Evolutionary conservation across 1,140 invertebrate genomes (phyloP), one percentile per base, ranked within the genome.

Genomic region (Drosophila eugracilis): DNA sequence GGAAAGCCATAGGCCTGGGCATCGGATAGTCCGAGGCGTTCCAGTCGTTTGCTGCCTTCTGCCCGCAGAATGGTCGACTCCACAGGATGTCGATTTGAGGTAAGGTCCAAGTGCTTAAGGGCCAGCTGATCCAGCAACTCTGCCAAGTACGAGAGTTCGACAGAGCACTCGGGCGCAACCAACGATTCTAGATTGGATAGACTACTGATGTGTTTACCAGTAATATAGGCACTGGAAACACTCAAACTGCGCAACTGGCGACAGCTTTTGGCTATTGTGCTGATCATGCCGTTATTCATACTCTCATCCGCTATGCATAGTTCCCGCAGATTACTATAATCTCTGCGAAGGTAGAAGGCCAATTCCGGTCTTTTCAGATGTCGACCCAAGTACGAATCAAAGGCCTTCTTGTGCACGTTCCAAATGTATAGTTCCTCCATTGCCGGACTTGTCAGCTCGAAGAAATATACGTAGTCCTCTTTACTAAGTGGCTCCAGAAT

Each of bases 251-350:
- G 60, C 12, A 86, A 15, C 30, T 75, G 42, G 1, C 30, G 42
- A 17, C 83, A 86, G 28, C 52, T 83, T 15, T 75, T 88, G 6
- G 75, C 45, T 28, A 86, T 39, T 0, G 75, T 86, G 4, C 71
- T 54, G 26, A 86, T 74, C 83, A 86, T 88, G 74, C 83, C 69
- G 45, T 86, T 89, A 53, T 86, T 86, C 78, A 86, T 78, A 22
- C 58, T 59, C 26, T 45, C 52, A 15, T 84, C 79, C 5, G 59
- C 70, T 4, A 80, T 63, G 30, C 74, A 78, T 2, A 90, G 72
- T 45, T 90, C 79, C 5, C 59, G 65, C 3, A 90, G 53, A 37
- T 67, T 89, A 5, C 19, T 41, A 5, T 83, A 70, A 10, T 83
- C 72, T 1, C 84, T 49, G 12, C 69, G 65, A 10, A 90, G 48